Percentiles rank a stretch among this genome's conserved stretches.
Evolutionary conservation across 2,113 vertebrate species (phyloP).

Genomic region (Symphodus melops): DNA sequence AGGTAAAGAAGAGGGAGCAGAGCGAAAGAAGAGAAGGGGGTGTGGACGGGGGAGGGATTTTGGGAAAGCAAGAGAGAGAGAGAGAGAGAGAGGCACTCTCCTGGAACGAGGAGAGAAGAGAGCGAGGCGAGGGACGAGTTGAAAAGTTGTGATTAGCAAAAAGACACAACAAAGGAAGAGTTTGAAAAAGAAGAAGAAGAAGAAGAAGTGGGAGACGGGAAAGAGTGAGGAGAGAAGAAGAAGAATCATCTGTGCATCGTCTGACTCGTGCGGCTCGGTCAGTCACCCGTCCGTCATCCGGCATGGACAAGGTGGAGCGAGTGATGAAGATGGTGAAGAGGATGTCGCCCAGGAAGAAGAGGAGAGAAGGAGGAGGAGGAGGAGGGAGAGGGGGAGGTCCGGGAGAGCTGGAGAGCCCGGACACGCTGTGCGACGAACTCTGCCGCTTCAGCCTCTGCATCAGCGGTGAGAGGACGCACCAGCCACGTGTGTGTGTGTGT

Average conservation of each 20-base stretch:
- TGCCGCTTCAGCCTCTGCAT: constrained; percentile 76
- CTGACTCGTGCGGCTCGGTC: not conserved
- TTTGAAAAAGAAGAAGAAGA: too few species aligned
- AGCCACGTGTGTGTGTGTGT: constrained; percentile 5
- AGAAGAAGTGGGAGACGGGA: too few species aligned
- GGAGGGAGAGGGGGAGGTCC: constrained; percentile 50
- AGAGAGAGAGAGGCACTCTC: not conserved
- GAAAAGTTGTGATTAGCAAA: not conserved
- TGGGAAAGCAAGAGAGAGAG: not conserved
- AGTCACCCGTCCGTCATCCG: not conserved
- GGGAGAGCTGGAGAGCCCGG: constrained; percentile 71
- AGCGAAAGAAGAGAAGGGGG: not conserved
- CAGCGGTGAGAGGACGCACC: constrained; percentile 57
- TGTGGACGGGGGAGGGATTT: constrained; percentile 19
- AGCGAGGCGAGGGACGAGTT: not conserved
- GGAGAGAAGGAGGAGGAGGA: constrained; percentile 62
- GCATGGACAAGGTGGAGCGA: constrained; percentile 78
- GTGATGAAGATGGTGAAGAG: constrained; percentile 79
- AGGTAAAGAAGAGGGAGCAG: constrained; percentile 1
- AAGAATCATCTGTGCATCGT: too few species aligned
- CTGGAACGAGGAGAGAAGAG: not conserved
- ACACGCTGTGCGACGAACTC: constrained; percentile 74
- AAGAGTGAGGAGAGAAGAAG: too few species aligned
- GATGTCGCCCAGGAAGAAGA: constrained; percentile 77
- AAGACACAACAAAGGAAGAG: too few species aligned